Evolutionary conservation across 2,888 invertebrate genomes (phyloP).

Genomic region (Nemotelus pantherinus): DNA sequence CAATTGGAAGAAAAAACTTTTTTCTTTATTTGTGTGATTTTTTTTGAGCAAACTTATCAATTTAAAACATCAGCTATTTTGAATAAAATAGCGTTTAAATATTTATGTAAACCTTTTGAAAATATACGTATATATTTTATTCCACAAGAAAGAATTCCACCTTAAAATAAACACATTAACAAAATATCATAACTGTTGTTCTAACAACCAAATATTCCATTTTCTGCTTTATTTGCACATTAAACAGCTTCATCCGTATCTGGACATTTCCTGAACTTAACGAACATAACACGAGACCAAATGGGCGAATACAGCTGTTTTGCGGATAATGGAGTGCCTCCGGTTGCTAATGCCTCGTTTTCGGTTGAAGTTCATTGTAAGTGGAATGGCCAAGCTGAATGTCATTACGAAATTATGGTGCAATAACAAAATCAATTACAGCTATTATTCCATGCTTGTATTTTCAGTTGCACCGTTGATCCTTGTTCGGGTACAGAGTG

Average conservation of each 20-base stretch:
- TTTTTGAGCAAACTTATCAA: too few relatives aligned
- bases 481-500: conserved; percentile 78
- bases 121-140: too few relatives aligned
- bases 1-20: too few relatives aligned
- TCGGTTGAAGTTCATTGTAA: conserved; percentile 91
- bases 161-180: neutral
- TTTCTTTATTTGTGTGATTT: too few relatives aligned
- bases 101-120: too few relatives aligned
- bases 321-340: conserved; percentile 87
- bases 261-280: conserved; percentile 82
- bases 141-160: neutral
- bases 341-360: conserved; percentile 81
- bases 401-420: neutral
- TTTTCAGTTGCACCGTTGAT: conserved; percentile 84
- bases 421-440: conserved; percentile 46
- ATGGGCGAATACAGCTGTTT: conserved; percentile 80
- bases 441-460: conserved; percentile 44
- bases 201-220: neutral
- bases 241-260: conserved; percentile 75
- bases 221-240: conserved; percentile 10
- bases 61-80: too few relatives aligned
- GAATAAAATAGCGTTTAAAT: too few relatives aligned
- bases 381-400: conserved; percentile 57
- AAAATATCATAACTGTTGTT: neutral
- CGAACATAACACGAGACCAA: conserved; percentile 75